These are phyloP conservation scores for Ophion obscuratus DNA, from an alignment of 2,888 invertebrate genomes.

Conservation along the genomic window DNA sequence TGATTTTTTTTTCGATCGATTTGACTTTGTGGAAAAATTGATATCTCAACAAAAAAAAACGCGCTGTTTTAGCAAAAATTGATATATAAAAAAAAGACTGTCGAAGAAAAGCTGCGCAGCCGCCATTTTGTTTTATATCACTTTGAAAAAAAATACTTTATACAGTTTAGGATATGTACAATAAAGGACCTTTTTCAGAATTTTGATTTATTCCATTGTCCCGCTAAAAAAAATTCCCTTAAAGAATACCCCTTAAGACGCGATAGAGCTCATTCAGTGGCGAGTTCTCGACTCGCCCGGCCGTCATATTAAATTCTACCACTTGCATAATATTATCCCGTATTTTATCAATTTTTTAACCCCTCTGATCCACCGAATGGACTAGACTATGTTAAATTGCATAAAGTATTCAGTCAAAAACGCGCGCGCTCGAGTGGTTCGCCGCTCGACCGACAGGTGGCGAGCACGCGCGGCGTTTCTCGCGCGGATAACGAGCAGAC, in stretches of 20 bases:
- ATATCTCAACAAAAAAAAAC: too few species aligned
- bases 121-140: too few species aligned
- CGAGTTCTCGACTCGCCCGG: neutral
- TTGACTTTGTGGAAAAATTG: too few species aligned
- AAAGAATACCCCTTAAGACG: neutral
- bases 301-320: neutral
- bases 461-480: neutral
- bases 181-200: too few species aligned
- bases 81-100: too few species aligned
- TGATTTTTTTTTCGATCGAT: too few species aligned
- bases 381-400: neutral
- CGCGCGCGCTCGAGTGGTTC: neutral
- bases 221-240: too few species aligned
- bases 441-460: neutral
- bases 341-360: neutral
- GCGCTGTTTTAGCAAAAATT: too few species aligned
- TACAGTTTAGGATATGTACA: too few species aligned
- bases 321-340: neutral
- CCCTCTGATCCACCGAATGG: neutral
- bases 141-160: too few species aligned
- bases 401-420: neutral
- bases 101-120: too few species aligned
- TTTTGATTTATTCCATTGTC: too few species aligned
- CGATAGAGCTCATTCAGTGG: conserved; percentile 5
- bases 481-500: neutral